Base-by-base conservation (phyloP, 2,113 vertebrate species). In the Sarotherodon lohbergeri region DNA sequence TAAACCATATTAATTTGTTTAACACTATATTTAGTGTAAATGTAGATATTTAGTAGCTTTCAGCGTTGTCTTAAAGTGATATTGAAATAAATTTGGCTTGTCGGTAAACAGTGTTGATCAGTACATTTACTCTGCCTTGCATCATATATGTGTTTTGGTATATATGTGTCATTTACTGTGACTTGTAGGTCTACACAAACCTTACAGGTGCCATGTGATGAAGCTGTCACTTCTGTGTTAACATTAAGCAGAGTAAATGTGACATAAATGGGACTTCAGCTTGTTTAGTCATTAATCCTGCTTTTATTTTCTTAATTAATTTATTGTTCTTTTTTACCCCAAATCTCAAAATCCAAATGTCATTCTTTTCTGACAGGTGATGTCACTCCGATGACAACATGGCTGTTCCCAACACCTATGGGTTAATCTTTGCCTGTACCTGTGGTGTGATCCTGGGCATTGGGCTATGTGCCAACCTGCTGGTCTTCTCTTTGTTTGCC, bases 401-500 rank as follows among this genome's bases (percentile, higher is more conserved):
- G 93, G 87, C 63, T 29, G 39, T 82, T 81, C 86, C 87, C 32
- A 96, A 95, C 63, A 92, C 80, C 9, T 97, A 96, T 4, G 94
- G 87, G 39, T 52, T 96, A 85, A 96, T 96, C 88, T 97, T 96
- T 54, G 96, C 95, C 87, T 95, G 95, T 66, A 95, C 92, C 73
- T 96, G 96, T 81, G 94, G 94, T 6, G 91, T 96, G 85, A 96
- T 97, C 81, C 88, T 97, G 84, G 92, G 93, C 59, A 93, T 96
- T 9, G 96, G 96, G 54, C 94, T 97, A 50, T 94, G 94, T 48
- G 95, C 95, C 89, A 96, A 97, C 91, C 90, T 96, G 66, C 95
- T 97, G 86, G 96, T 96, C 85, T 96, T 97, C 90, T 94, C 93
- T 9, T 91, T 97, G 87, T 96, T 97, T 56, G 96, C 94, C 32